These are phyloP conservation scores for Mesembrinibis cayennensis DNA, from an alignment of 2,113 vertebrate species.

Conservation along the genomic window DNA sequence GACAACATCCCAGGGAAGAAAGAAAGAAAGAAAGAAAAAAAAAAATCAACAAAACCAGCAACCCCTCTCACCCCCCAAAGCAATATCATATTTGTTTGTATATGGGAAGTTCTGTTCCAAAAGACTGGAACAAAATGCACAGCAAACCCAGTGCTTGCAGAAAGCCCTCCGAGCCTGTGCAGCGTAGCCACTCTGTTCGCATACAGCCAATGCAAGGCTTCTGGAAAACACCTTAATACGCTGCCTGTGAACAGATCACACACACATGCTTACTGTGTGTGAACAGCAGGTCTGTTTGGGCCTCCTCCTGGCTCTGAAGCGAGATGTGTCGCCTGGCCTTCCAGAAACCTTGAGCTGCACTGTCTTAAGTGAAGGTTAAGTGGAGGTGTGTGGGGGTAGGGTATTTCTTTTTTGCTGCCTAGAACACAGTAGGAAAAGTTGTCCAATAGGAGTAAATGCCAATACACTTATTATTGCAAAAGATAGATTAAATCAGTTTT, in stretches of 20 bases:
- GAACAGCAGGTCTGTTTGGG: background rate
- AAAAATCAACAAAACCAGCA: background rate
- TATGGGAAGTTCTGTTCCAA: background rate
- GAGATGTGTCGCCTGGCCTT: background rate
- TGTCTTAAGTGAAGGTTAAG: background rate
- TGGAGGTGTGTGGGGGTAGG: accelerated
- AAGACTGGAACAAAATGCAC: background rate
- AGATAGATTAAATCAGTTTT: background rate
- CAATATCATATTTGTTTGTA: background rate
- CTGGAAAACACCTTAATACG: background rate
- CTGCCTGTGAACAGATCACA: background rate
- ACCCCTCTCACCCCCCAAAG: background rate
- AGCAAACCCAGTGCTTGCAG: background rate
- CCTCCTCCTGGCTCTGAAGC: background rate
- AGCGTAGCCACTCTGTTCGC: accelerated
- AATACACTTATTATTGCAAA: background rate
- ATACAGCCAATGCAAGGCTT: accelerated
- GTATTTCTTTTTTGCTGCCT: background rate
- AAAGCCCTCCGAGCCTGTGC: accelerated
- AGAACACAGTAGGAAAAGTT: background rate
- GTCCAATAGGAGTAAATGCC: background rate
- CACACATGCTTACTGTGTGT: background rate
- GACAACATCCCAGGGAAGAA: background rate
- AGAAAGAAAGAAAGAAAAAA: no score
- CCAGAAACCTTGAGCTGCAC: background rate